Evolutionary conservation across 2,797 vertebrate species (phyloP).

Genomic region (Pangasius macronema): DNA sequence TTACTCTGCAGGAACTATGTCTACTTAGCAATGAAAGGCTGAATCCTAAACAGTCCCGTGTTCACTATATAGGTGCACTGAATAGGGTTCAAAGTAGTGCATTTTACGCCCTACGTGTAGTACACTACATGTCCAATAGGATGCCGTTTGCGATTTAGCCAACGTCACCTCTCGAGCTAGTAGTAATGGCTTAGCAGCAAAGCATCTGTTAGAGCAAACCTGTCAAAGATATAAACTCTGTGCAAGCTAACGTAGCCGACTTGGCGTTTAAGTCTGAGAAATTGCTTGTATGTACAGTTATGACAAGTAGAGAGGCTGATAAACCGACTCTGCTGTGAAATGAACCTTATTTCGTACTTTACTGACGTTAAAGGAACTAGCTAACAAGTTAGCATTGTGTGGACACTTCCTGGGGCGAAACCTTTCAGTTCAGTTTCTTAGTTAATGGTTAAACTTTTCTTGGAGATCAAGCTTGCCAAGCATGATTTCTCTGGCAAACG

Average conservation of each 20-base stretch:
- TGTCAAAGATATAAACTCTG: not conserved
- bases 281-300: not conserved
- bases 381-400: conserved; percentile 8
- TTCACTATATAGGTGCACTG: not conserved
- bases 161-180: conserved; percentile 8
- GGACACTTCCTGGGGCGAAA: not conserved
- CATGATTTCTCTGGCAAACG: not conserved
- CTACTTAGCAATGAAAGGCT: not conserved
- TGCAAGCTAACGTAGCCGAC: not conserved
- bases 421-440: not conserved
- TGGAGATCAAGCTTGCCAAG: not conserved
- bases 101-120: not conserved
- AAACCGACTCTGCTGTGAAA: not conserved
- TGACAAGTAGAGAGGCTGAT: not conserved
- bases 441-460: conserved; percentile 16
- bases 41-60: not conserved
- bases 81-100: not conserved
- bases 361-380: conserved; percentile 13
- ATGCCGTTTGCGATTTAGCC: not conserved
- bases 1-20: not conserved
- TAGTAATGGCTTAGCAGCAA: not conserved
- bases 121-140: not conserved
- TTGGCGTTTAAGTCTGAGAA: not conserved
- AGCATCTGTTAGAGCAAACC: conserved; percentile 2
- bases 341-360: not conserved